Evolutionary conservation across 2,888 invertebrate genomes (phyloP).

Genomic region (Phragmatobia fuliginosa): DNA sequence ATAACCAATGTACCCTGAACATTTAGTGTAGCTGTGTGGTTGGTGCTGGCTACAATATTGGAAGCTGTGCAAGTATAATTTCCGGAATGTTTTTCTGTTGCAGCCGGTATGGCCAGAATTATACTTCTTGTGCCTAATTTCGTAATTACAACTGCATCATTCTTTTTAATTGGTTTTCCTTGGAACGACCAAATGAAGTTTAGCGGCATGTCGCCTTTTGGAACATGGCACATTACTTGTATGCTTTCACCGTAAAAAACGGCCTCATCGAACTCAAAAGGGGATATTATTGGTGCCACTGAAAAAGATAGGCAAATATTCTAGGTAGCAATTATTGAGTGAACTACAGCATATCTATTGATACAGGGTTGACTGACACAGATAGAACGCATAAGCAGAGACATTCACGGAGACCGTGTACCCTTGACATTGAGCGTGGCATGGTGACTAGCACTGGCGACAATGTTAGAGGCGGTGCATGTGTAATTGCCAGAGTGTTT

Average conservation of each 20-base stretch:
- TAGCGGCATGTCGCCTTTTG: constrained; percentile 91
- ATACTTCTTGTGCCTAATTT: constrained; percentile 88
- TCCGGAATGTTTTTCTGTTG: constrained; percentile 90
- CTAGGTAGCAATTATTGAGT: constrained; percentile 29
- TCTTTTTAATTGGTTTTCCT: constrained; percentile 79
- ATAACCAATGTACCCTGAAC: constrained; percentile 88
- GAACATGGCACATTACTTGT: constrained; percentile 85
- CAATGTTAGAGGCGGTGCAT: constrained; percentile 88
- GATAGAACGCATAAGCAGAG: constrained; percentile 68
- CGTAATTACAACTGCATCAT: constrained; percentile 80
- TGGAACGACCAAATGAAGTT: constrained; percentile 90
- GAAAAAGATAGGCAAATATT: constrained; percentile 64
- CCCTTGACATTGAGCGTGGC: constrained; percentile 89
- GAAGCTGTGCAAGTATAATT: constrained; percentile 92
- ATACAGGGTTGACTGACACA: constrained; percentile 46
- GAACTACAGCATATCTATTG: constrained; percentile 31
- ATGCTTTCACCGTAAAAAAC: constrained; percentile 87
- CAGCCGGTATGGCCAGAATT: constrained; percentile 88
- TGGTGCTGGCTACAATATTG: constrained; percentile 89
- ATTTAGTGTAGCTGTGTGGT: constrained; percentile 87
- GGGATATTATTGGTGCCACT: constrained; percentile 88
- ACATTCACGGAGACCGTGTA: constrained; percentile 71
- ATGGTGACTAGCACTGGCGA: constrained; percentile 87
- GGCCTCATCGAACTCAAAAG: constrained; percentile 86
- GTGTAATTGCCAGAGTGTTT: constrained; percentile 90